Evolutionary conservation across 53 echinoderm and acorn worm genomes (phyloP).

Genomic region (Henricia sp.): DNA sequence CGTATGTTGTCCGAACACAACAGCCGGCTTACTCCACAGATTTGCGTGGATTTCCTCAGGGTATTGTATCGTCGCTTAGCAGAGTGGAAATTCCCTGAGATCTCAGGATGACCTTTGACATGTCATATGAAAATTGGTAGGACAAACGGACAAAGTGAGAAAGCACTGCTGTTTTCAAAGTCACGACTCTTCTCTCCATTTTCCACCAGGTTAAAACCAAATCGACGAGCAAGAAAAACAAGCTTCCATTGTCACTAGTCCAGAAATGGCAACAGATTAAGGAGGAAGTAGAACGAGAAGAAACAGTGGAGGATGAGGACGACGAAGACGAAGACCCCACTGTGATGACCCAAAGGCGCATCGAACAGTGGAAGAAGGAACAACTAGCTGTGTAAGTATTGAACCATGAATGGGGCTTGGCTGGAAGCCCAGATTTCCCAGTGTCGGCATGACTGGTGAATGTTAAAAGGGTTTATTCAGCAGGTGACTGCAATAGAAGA

Average conservation of each 20-base stretch:
- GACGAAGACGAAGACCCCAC: slow-evolving; percentile 80
- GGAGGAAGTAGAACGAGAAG: slow-evolving; percentile 87
- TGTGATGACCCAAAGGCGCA: slow-evolving; percentile 73
- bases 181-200: background rate
- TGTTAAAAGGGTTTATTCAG: no score
- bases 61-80: no score
- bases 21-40: no score
- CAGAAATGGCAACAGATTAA: slow-evolving; percentile 96
- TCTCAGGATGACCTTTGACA: no score
- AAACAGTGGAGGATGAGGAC: slow-evolving; percentile 75
- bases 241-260: slow-evolving; percentile 83
- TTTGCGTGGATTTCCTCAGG: no score
- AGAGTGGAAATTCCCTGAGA: no score
- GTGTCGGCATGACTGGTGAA: no score
- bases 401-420: background rate
- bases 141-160: slow-evolving; percentile 65
- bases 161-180: background rate
- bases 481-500: no score
- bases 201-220: slow-evolving; percentile 43
- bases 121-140: no score
- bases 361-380: slow-evolving; percentile 87
- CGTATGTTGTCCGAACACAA: no score
- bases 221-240: slow-evolving; percentile 73
- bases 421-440: no score
- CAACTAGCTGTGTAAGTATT: slow-evolving; percentile 76